Conservation (phyloP, 2,113 vertebrate species). For the Hippocampus mohnikei region DNA sequence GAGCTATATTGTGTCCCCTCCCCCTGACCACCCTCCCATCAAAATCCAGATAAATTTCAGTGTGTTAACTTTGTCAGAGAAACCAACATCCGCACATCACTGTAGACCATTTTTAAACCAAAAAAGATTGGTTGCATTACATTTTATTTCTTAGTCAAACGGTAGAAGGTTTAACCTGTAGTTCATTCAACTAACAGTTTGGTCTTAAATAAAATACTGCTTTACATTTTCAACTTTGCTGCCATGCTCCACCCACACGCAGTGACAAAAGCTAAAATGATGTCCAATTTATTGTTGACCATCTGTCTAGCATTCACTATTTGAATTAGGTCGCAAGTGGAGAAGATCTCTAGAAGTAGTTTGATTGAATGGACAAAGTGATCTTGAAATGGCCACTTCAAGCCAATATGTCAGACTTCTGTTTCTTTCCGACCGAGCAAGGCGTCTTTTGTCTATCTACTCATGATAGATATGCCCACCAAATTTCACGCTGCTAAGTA, state of each 20-base stretch:
- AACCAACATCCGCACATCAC: background rate
- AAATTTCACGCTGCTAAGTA: background rate
- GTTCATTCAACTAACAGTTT: background rate
- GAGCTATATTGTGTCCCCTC: background rate
- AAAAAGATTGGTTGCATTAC: background rate
- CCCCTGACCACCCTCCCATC: background rate
- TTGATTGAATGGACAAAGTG: background rate
- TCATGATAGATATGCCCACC: background rate
- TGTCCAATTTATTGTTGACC: background rate
- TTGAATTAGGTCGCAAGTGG: background rate
- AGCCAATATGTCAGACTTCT: too few relatives aligned
- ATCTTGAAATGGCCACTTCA: too few relatives aligned
- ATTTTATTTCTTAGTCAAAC: background rate
- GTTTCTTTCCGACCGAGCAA: too few relatives aligned
- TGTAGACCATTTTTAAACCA: background rate
- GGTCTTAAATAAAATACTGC: too few relatives aligned
- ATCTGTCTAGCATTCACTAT: background rate
- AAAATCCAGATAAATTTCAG: background rate
- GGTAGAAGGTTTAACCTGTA: background rate
- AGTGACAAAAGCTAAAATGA: background rate
- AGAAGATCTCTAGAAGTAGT: background rate
- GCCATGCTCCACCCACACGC: background rate
- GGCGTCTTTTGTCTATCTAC: too few relatives aligned
- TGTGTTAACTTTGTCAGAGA: background rate
- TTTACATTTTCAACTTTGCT: background rate